Percentiles rank a stretch among this genome's conserved stretches.
These are phyloP conservation scores for Myocastor coypus DNA, from an alignment of 2,113 vertebrate species.

Conservation along the genomic window DNA sequence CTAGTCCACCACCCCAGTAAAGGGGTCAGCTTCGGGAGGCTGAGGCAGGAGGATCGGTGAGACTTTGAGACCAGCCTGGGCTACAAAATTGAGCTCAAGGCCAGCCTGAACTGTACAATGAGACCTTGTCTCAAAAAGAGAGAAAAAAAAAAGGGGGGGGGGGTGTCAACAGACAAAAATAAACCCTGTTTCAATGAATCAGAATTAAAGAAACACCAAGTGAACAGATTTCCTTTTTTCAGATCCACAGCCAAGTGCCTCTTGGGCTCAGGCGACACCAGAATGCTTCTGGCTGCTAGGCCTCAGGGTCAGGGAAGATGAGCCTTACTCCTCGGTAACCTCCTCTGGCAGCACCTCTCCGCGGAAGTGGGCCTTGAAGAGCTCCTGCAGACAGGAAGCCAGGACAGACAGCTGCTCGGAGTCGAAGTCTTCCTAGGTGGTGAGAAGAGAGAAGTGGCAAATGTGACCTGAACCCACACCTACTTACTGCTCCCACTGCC, in stretches of 20 bases:
- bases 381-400: constrained; percentile 95
- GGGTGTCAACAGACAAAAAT: neutral
- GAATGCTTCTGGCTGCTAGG: constrained; percentile 6
- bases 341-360: constrained; percentile 97
- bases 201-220: neutral
- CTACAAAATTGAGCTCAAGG: too few species aligned
- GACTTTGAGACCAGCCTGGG: too few species aligned
- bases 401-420: constrained; percentile 94
- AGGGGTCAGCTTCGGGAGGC: too few species aligned
- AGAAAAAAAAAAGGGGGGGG: too few species aligned
- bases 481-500: neutral
- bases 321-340: constrained; percentile 95
- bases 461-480: neutral
- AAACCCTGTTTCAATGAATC: neutral
- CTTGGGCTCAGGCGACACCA: neutral
- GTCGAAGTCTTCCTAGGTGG: constrained; percentile 96
- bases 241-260: neutral
- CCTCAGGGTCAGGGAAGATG: neutral
- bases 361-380: constrained; percentile 96
- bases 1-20: rapidly evolving
- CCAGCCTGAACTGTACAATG: too few species aligned
- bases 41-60: too few species aligned
- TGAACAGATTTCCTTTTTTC: neutral
- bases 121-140: too few species aligned
- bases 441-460: neutral